These are phyloP conservation scores for Manis pentadactyla DNA, from an alignment of 2,797 vertebrate genomes.

Conservation along the genomic window DNA sequence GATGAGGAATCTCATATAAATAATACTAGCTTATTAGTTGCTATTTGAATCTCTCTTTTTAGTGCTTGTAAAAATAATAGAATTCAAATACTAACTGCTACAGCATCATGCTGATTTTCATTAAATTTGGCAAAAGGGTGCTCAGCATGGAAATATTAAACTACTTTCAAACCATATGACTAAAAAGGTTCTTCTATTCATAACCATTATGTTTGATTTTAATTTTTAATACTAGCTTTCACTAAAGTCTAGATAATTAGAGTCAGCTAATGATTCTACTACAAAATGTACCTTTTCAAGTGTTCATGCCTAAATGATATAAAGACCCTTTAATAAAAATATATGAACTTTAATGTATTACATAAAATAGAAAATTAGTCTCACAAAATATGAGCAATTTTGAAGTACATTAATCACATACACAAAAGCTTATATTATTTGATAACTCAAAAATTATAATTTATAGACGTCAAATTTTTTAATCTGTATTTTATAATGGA, in stretches of 20 bases:
- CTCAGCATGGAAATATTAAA: conserved; percentile 91
- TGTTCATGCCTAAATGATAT: neutral
- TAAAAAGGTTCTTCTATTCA: conserved; percentile 87
- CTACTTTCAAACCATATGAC: conserved; percentile 85
- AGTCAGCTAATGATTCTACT: conserved; percentile 50
- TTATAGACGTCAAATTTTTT: conserved; percentile 13
- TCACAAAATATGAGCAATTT: conserved; percentile 1
- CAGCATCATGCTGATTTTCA: conserved; percentile 92
- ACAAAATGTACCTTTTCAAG: conserved; percentile 29
- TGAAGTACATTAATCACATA: neutral
- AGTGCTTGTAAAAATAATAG: conserved; percentile 84
- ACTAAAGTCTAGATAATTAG: conserved; percentile 77
- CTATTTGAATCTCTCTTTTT: conserved; percentile 91
- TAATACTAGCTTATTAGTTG: conserved; percentile 88
- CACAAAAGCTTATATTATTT: neutral
- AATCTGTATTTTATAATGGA: neutral
- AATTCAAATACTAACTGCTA: conserved; percentile 88
- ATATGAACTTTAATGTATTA: neutral
- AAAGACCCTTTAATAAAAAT: conserved; percentile 3
- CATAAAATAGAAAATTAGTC: neutral
- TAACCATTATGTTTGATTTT: conserved; percentile 82
- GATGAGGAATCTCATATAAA: conserved; percentile 74
- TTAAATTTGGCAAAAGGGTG: conserved; percentile 92
- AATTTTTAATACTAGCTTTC: conserved; percentile 75
- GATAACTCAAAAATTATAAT: conserved; percentile 19